These are phyloP conservation scores for Ictidomys tridecemlineatus DNA, from an alignment of 2,113 vertebrate species.

Conservation along the genomic window DNA sequence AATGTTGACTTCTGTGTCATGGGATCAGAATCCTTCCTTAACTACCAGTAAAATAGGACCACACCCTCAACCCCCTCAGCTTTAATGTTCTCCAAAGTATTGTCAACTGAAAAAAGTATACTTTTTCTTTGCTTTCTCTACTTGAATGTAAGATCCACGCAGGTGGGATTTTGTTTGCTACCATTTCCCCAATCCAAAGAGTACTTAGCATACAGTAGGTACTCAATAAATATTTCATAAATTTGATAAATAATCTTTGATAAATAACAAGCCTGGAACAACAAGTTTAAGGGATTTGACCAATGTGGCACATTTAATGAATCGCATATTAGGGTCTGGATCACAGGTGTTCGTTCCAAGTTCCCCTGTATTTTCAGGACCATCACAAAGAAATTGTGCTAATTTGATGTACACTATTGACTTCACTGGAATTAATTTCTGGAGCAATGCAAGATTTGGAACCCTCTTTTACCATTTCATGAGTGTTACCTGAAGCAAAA, in stretches of 20 bases:
- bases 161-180: background rate
- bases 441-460: background rate
- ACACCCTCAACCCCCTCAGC: background rate
- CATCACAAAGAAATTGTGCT: background rate
- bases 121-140: background rate
- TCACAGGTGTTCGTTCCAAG: background rate
- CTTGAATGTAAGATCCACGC: background rate
- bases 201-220: background rate
- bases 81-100: background rate
- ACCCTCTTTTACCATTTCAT: background rate
- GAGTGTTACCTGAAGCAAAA: background rate
- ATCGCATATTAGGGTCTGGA: background rate
- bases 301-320: background rate
- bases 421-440: conserved; percentile 31
- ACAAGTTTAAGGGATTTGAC: background rate
- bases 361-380: background rate
- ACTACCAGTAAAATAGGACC: background rate
- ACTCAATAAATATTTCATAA: background rate
- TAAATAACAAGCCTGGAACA: background rate
- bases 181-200: background rate
- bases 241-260: background rate
- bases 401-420: background rate
- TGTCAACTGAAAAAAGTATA: background rate
- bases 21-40: background rate
- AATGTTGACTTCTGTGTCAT: background rate